Evolutionary conservation across 2,113 vertebrate genomes (phyloP).

Genomic region (Cololabis saira): DNA sequence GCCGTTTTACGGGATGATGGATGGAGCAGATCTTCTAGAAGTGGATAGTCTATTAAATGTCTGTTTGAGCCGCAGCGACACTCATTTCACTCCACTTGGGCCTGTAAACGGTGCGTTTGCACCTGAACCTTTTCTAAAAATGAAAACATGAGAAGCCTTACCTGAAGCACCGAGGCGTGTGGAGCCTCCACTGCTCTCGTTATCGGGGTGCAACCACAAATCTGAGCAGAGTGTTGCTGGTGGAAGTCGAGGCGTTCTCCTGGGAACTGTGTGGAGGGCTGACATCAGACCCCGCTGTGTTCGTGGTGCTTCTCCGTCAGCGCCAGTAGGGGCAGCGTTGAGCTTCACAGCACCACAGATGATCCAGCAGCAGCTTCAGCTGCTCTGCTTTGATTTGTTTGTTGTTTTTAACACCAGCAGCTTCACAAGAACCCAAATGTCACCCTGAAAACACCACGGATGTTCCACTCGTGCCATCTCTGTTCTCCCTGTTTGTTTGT

Average conservation of each 20-base stretch:
- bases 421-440: background rate
- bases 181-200: background rate
- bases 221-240: conserved; percentile 19
- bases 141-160: conserved; percentile 40
- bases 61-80: too few relatives aligned
- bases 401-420: too few relatives aligned
- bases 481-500: conserved; percentile 12
- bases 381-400: too few relatives aligned
- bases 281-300: too few relatives aligned
- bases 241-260: background rate
- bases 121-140: background rate
- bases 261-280: background rate
- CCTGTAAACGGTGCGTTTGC: background rate
- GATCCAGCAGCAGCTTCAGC: background rate
- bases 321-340: conserved; percentile 44
- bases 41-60: too few relatives aligned
- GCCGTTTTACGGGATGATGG: background rate
- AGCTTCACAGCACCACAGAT: background rate
- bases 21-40: too few relatives aligned
- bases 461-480: conserved; percentile 58
- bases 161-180: background rate
- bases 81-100: background rate
- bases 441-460: background rate
- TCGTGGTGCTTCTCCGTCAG: conserved; percentile 10
- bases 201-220: conserved; percentile 41